Conservation (phyloP, 2,797 vertebrate species). For the Oryzias dopingdopingensis region DNA sequence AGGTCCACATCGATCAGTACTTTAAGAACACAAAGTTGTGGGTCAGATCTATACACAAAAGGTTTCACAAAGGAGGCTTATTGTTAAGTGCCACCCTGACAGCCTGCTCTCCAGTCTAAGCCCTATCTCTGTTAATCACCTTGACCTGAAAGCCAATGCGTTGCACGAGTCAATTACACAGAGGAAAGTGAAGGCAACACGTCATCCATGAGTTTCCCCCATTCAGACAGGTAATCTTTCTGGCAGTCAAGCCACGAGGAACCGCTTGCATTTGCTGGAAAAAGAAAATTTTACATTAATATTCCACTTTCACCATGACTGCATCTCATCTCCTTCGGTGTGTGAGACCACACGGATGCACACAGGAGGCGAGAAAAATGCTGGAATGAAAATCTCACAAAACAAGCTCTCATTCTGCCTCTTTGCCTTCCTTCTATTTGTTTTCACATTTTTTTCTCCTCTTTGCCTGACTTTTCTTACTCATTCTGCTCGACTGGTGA, state of each 20-base stretch:
- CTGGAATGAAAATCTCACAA: slow-evolving; percentile 51
- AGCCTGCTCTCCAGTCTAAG: slow-evolving; percentile 49
- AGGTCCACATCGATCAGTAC: slow-evolving; percentile 41
- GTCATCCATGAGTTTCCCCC: slow-evolving; percentile 48
- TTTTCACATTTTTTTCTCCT: slow-evolving; percentile 19
- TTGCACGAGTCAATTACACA: slow-evolving; percentile 68
- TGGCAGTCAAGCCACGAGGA: slow-evolving; percentile 70
- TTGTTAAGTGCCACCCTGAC: slow-evolving; percentile 46
- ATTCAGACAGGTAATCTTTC: slow-evolving; percentile 59
- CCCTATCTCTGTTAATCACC: slow-evolving; percentile 65
- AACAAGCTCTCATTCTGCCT: slow-evolving; percentile 41
- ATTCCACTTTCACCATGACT: slow-evolving; percentile 64
- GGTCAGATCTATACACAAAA: slow-evolving; percentile 43
- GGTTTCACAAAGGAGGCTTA: slow-evolving; percentile 34
- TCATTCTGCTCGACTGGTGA: slow-evolving; percentile 39
- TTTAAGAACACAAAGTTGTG: slow-evolving; percentile 43
- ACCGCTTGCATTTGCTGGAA: slow-evolving; percentile 67
- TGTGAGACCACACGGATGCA: slow-evolving; percentile 37
- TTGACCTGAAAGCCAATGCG: slow-evolving; percentile 72
- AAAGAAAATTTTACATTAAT: slow-evolving; percentile 72
- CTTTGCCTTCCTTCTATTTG: slow-evolving; percentile 37
- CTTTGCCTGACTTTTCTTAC: slow-evolving; percentile 16
- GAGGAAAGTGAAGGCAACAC: slow-evolving; percentile 37
- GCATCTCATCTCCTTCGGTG: slow-evolving; percentile 46
- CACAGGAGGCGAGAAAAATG: slow-evolving; percentile 38